A percentile compares a stretch with the other conserved stretches of the same genome.
phyloP scores from a whole-genome alignment of 2,113 vertebrate genomes.

The Bubo bubo region DNA sequence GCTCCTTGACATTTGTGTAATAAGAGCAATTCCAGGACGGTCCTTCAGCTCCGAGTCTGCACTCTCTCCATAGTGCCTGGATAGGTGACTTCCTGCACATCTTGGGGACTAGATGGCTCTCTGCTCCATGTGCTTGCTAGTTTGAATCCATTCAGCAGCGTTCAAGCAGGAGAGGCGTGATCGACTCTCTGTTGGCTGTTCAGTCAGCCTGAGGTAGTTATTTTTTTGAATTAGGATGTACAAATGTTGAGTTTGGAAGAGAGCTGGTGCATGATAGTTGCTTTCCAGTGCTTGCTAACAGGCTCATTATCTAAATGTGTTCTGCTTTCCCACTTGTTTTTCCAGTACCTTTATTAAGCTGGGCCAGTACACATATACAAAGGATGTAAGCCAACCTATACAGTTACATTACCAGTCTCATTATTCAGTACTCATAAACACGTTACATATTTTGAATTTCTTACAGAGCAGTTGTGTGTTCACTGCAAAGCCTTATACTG shows the following conservation, averaged over 20 bases:
- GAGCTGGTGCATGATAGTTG: not conserved
- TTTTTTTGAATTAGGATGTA: not conserved
- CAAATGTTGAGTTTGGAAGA: not conserved
- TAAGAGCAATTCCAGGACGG: not conserved
- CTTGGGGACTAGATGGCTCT: not conserved
- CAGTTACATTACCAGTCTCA: not conserved
- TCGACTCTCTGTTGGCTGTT: not conserved
- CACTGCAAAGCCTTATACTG: not conserved
- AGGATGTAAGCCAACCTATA: not conserved
- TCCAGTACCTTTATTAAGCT: not conserved
- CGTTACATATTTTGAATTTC: not conserved
- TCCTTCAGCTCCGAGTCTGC: not conserved
- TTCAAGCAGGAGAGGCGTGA: not conserved
- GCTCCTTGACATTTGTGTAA: not conserved
- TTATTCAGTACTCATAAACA: not conserved
- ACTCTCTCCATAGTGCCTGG: not conserved
- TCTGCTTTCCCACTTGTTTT: not conserved
- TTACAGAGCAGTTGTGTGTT: not conserved
- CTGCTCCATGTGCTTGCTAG: not conserved
- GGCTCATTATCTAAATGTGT: not conserved
- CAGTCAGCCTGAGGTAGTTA: not conserved
- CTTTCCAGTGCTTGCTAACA: not conserved
- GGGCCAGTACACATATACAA: not conserved
- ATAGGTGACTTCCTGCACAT: not conserved
- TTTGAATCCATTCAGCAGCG: not conserved